These are phyloP conservation scores for Emydoidea blandingii DNA, from an alignment of 2,797 vertebrate genomes.

Conservation along the genomic window DNA sequence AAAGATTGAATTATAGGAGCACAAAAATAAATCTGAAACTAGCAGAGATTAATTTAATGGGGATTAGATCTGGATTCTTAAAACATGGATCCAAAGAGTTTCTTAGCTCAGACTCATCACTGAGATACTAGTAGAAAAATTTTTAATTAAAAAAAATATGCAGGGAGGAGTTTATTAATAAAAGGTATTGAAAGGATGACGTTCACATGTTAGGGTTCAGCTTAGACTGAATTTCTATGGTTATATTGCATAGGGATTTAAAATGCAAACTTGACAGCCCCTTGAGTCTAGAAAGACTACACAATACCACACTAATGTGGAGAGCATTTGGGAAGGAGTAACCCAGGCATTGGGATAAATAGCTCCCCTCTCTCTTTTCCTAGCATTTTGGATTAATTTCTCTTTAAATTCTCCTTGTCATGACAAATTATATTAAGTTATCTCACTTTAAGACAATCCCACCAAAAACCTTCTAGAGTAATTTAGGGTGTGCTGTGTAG, in stretches of 20 bases:
- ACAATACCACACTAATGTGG: not conserved
- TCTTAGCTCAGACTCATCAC: not conserved
- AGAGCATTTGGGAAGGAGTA: not conserved
- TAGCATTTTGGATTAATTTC: not conserved
- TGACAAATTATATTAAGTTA: not conserved
- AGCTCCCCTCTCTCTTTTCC: not conserved
- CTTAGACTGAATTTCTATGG: not conserved
- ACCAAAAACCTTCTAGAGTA: not conserved
- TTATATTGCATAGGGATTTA: not conserved
- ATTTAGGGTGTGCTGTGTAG: not conserved
- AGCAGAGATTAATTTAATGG: not conserved
- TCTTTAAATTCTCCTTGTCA: not conserved
- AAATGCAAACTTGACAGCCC: not conserved
- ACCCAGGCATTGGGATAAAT: fast-evolving
- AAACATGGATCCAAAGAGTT: constrained; percentile 4
- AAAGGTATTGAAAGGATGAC: not conserved
- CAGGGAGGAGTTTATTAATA: not conserved
- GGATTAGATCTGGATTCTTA: not conserved
- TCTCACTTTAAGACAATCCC: not conserved
- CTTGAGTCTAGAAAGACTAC: not conserved
- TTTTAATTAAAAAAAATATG: not conserved
- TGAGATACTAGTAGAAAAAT: not conserved
- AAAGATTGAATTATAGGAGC: not conserved
- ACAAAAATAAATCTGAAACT: constrained; percentile 35
- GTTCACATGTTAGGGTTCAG: not conserved